phyloP scores from a whole-genome alignment of 2,797 vertebrate genomes.

The Notolepis coatsorum region DNA sequence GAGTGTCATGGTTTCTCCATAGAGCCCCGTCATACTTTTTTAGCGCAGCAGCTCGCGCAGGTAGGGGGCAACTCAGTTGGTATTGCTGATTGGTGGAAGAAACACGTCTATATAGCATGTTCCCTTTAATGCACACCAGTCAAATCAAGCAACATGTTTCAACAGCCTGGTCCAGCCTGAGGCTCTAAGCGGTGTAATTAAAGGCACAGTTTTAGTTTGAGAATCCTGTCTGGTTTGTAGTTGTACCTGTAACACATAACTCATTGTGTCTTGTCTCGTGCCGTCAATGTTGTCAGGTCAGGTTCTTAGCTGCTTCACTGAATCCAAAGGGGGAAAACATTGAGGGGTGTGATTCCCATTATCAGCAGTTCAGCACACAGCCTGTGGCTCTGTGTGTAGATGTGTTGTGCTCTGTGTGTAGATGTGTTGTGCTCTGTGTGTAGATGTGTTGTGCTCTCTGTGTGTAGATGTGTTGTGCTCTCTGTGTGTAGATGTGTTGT shows the following conservation, averaged over 20 bases:
- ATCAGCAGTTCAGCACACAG: constrained; percentile 37
- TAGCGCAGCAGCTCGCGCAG: no score
- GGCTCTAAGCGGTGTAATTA: no score
- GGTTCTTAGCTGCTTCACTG: constrained; percentile 19
- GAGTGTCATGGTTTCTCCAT: no score
- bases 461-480: background rate
- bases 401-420: constrained; percentile 16
- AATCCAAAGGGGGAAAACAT: constrained; percentile 10
- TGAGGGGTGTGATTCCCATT: background rate
- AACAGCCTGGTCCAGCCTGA: no score
- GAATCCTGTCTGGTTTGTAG: no score
- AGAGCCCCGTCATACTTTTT: no score
- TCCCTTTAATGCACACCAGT: no score
- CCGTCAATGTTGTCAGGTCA: constrained; percentile 27
- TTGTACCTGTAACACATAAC: background rate
- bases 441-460: background rate
- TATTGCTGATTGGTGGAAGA: no score
- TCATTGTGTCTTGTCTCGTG: constrained; percentile 18
- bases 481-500: background rate
- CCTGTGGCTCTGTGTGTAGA: constrained; percentile 6
- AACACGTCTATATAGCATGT: no score
- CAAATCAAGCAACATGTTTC: no score
- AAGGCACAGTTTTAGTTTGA: no score
- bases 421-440: background rate
- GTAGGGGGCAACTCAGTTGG: no score